These are phyloP conservation scores for Drosophila nigritarsus DNA, from an alignment of 2,888 invertebrate genomes.

Conservation along the genomic window DNA sequence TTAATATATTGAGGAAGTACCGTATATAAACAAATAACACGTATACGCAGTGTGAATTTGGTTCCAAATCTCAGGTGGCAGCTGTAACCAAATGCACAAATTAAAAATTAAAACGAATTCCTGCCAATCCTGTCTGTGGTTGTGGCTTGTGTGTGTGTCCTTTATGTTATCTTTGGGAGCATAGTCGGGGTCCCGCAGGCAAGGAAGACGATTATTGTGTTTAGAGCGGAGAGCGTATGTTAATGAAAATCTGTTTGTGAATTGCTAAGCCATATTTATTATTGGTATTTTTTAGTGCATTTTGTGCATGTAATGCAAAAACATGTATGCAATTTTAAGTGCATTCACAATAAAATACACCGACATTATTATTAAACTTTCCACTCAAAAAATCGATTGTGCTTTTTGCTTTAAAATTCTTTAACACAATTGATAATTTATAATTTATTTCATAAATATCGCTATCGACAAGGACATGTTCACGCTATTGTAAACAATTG, in stretches of 20 bases:
- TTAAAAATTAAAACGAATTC: conserved; percentile 15
- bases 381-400: neutral
- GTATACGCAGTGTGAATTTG: conserved; percentile 42
- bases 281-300: conserved; percentile 36
- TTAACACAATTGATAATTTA: neutral
- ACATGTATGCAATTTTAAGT: neutral
- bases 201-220: conserved; percentile 26
- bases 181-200: conserved; percentile 28
- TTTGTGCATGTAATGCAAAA: conserved; percentile 2
- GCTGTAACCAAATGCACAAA: conserved; percentile 10
- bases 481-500: neutral
- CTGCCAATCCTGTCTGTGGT: conserved; percentile 24
- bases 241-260: conserved; percentile 21
- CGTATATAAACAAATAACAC: conserved; percentile 38
- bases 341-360: neutral
- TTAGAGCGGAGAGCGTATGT: conserved; percentile 7
- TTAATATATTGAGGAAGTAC: conserved; percentile 10
- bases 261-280: conserved; percentile 5
- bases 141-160: conserved; percentile 19
- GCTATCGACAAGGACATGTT: neutral
- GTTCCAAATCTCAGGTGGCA: conserved; percentile 23
- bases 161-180: conserved; percentile 43
- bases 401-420: too few relatives aligned
- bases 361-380: neutral
- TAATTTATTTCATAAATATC: neutral